Base-by-base conservation (phyloP, 1,140 invertebrate species). In the Philaenus spumarius region DNA sequence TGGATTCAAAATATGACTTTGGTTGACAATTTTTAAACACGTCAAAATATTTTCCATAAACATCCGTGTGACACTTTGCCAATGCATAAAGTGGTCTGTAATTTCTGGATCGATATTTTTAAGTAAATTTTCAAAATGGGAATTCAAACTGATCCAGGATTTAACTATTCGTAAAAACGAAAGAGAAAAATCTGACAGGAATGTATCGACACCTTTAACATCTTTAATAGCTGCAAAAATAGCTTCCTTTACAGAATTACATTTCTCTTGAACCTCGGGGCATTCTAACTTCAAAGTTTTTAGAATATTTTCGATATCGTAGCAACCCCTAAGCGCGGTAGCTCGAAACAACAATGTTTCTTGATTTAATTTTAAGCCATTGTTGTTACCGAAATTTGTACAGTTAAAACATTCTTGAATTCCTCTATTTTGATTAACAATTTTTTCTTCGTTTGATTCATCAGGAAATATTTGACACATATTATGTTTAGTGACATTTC, bases 331-430 rank as follows among this genome's bases (percentile, higher is more conserved):
- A 11, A 53, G 19, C 4, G 50, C 30, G 2, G 35, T 20, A 20
- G 35, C 30, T 39, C 50, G 26, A 53, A 53, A 53, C 34, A 53
- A 34, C 7, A 39, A 20, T 15, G 34, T 53, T 37, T 53, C 50
- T 17, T 19, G 50, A 19, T 20, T 39, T n/a, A 30, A 4, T 9
- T 30, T 30, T 30, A 30, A 4, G 26, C 3, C 3, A 30, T 30
- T 30, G 3, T 30, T 30, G 9, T 30, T 30, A 9, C 3, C 9
- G 3, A 30, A 3, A 30, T 30, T 30, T 30, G 3, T 9, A 30
- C 3, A 30, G 26, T 30, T 9, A 4, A 30, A 30, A 30, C 3
- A 30, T 30, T 30, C 9, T 30, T 30, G 3, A 30, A 30, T 3
- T 30, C 26, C 9, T 30, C 9, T 3, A 30, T 4, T 4, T 9